phyloP scores from a whole-genome alignment of 1,140 invertebrate genomes.

The Anastrepha ludens region DNA sequence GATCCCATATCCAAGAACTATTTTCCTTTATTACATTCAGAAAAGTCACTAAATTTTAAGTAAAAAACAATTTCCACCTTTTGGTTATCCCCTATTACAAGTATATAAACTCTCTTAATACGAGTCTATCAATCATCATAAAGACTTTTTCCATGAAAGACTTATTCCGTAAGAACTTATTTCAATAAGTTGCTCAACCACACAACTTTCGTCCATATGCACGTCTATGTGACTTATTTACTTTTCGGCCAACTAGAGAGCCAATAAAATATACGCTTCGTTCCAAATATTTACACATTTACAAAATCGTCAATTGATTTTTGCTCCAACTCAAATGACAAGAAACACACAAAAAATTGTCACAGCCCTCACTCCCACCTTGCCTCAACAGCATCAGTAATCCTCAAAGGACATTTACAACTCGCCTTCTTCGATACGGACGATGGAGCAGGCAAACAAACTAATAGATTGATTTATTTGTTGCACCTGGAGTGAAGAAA shows the following conservation, averaged over 20 bases:
- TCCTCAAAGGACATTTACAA: conserved; percentile 3
- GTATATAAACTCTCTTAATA: neutral
- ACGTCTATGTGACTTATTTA: neutral
- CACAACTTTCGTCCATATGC: no score
- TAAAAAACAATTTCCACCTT: no score
- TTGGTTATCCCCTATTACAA: no score
- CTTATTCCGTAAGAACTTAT: no score
- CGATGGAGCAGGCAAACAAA: conserved; percentile 16
- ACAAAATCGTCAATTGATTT: conserved; percentile 2
- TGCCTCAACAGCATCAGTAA: neutral
- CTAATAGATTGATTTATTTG: conserved; percentile 59
- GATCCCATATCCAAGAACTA: no score
- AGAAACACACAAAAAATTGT: neutral
- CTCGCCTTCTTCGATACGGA: neutral
- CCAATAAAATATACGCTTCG: neutral
- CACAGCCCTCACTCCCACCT: neutral
- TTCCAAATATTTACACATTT: neutral
- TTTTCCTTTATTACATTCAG: no score
- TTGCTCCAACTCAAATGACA: neutral
- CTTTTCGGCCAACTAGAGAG: neutral
- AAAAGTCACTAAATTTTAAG: no score
- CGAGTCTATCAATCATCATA: neutral
- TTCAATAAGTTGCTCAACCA: no score
- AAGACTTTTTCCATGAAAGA: neutral
- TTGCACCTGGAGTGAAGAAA: conserved; percentile 59